phyloP scores from a whole-genome alignment of 1,140 invertebrate genomes.

The Papilio aristodemus region DNA sequence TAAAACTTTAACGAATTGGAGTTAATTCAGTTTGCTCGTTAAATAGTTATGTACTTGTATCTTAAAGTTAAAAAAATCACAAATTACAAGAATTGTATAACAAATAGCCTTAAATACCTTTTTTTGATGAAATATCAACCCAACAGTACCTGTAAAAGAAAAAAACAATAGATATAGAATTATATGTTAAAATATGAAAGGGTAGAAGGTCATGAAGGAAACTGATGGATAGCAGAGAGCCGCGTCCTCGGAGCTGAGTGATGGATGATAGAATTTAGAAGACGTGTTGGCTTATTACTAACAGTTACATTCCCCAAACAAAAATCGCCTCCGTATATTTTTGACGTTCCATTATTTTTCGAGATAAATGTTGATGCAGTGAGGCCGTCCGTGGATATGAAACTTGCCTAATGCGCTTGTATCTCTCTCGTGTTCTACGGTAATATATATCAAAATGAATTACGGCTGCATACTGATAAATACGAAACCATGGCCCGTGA shows the following conservation, averaged over 20 bases:
- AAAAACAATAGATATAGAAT: slow-evolving; percentile 22
- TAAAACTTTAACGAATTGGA: slow-evolving; percentile 59
- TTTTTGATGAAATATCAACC: neutral
- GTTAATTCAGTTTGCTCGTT: slow-evolving; percentile 50
- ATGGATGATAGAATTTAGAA: slow-evolving; percentile 63
- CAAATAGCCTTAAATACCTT: slow-evolving; percentile 2
- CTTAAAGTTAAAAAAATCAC: neutral
- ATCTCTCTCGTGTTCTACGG: slow-evolving; percentile 28
- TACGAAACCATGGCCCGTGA: slow-evolving; percentile 23
- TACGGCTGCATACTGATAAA: slow-evolving; percentile 33
- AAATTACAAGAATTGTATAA: neutral
- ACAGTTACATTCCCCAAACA: slow-evolving; percentile 66
- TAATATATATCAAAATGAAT: slow-evolving; percentile 35
- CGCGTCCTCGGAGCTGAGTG: slow-evolving; percentile 46
- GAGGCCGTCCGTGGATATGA: slow-evolving; percentile 47
- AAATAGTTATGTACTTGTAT: slow-evolving; percentile 20
- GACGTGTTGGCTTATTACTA: slow-evolving; percentile 75
- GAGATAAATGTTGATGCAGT: slow-evolving; percentile 71
- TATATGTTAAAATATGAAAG: slow-evolving; percentile 37
- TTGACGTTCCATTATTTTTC: slow-evolving; percentile 76
- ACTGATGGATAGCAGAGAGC: slow-evolving; percentile 28
- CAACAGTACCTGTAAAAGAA: slow-evolving; percentile 23
- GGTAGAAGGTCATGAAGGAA: slow-evolving; percentile 33
- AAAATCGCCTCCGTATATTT: slow-evolving; percentile 57
- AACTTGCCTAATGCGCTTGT: slow-evolving; percentile 36